Evolutionary conservation across 1,140 invertebrate genomes (phyloP).

Genomic region (Hyphantria cunea): DNA sequence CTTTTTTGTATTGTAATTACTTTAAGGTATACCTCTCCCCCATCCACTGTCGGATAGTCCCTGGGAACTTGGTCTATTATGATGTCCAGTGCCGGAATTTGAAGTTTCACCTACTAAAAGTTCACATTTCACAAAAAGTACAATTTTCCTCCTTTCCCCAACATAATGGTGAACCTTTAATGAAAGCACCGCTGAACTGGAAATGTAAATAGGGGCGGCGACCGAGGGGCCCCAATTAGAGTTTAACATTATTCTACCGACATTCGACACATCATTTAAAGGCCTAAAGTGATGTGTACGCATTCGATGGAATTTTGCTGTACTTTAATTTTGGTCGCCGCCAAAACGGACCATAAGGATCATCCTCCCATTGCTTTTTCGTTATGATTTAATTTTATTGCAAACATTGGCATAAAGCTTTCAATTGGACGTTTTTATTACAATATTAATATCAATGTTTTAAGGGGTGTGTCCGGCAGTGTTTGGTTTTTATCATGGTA

Average conservation of each 20-base stretch:
- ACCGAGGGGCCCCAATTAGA: conserved; percentile 66
- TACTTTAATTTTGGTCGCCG: conserved; percentile 63
- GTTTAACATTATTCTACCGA: conserved; percentile 60
- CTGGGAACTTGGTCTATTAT: conserved; percentile 49
- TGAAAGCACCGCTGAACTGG: conserved; percentile 40
- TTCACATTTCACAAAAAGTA: conserved; percentile 3
- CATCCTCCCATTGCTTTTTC: conserved; percentile 45
- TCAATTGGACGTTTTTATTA: conserved; percentile 46
- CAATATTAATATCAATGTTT: conserved; percentile 51
- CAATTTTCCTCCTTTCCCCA: not conserved
- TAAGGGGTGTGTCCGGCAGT: conserved; percentile 69
- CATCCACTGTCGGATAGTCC: conserved; percentile 58
- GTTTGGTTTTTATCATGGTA: conserved; percentile 57
- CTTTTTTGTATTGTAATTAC: conserved; percentile 68
- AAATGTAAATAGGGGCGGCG: conserved; percentile 68
- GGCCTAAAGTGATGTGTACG: conserved; percentile 73
- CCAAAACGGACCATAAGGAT: conserved; percentile 57
- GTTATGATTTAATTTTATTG: conserved; percentile 33
- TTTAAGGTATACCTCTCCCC: conserved; percentile 47
- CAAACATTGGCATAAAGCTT: conserved; percentile 45
- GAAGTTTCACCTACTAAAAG: conserved; percentile 44
- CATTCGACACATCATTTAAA: conserved; percentile 69
- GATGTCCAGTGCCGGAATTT: conserved; percentile 49
- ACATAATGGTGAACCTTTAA: conserved; percentile 44
- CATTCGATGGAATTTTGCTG: conserved; percentile 66